Evolutionary conservation across 1,140 invertebrate genomes (phyloP), one percentile per base, ranked within the genome.

Genomic region (Drosophila mojavensis): DNA sequence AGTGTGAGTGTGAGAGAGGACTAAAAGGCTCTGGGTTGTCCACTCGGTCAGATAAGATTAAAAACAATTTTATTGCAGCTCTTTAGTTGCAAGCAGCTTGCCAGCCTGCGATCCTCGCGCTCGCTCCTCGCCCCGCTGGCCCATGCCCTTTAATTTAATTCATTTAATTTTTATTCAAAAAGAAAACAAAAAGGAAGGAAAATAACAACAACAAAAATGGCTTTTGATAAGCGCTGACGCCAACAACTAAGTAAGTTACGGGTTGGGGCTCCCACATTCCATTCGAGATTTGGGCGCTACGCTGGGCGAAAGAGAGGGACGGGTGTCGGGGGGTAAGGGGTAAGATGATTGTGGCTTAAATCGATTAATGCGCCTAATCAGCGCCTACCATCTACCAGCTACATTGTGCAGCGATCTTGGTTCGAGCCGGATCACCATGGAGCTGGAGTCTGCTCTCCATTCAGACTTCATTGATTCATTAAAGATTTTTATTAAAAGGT

Each of bases 401-500:
- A 74, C 71, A 73, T 62, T 74, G 75, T 69, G 74, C 75, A 65
- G 55, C 68, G 60, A 72, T 79, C 74, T 59, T 54, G 60, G 39
- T 51, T 55, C 39, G 63, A 10, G 24, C 15, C 24, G 56, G 24
- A 59, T 59, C 58, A 59, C 7, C 26, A 6, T 15, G 24, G 43
- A 47, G 56, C 15, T 15, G 53, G 53, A 15, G 53, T 55, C 53
- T 20, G 53, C 30, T 28, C 58, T 78, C 53, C 78, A 80, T 79
- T 80, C 78, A 79, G 72, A 58, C 77, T 72, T 84, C 81, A 90
- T 90, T 90, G 86, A 90, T 90, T 90, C 86, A 90, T 90, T 90
- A 86, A 90, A 90, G 86, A 90, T 78, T 90, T 90, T 90, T 90
- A 90, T 90, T 90, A 90, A 90, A 90, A 90, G 88, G 88, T 90